Percentiles rank a stretch among this genome's conserved stretches.
Evolutionary conservation across 2,113 vertebrate species (phyloP).

Genomic region (Elaphurus davidianus): DNA sequence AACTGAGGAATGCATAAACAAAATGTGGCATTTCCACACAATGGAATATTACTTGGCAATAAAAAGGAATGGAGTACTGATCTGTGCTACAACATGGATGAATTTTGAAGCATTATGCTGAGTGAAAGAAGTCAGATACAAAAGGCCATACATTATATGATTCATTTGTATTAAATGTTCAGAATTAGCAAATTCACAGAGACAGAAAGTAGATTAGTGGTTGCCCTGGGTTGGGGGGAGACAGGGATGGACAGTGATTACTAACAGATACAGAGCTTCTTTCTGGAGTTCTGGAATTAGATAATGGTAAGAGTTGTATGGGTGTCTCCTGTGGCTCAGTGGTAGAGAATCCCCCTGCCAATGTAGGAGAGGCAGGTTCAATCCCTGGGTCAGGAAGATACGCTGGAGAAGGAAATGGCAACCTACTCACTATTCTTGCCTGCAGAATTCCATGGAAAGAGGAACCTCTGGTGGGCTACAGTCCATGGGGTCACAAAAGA

Average conservation of each 20-base stretch:
- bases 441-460: not conserved
- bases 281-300: not conserved
- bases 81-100: not conserved
- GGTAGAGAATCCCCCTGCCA: not conserved
- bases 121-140: not conserved
- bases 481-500: not conserved
- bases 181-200: not conserved
- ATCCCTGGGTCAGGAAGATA: not conserved
- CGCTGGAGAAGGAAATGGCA: not conserved
- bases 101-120: not conserved
- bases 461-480: not conserved
- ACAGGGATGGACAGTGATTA: not conserved
- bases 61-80: not conserved
- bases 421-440: not conserved
- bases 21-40: not conserved
- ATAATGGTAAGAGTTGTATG: not conserved
- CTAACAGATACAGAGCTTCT: not conserved
- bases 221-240: not conserved
- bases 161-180: not conserved
- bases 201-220: not conserved
- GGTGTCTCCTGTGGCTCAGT: not conserved
- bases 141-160: not conserved
- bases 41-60: not conserved
- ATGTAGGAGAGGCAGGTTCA: not conserved
- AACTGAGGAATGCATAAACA: not conserved